Percentiles rank a stretch among this genome's conserved stretches.
These are phyloP conservation scores for Eulemur rubriventer DNA, from an alignment of 2,797 vertebrate species.

Conservation along the genomic window DNA sequence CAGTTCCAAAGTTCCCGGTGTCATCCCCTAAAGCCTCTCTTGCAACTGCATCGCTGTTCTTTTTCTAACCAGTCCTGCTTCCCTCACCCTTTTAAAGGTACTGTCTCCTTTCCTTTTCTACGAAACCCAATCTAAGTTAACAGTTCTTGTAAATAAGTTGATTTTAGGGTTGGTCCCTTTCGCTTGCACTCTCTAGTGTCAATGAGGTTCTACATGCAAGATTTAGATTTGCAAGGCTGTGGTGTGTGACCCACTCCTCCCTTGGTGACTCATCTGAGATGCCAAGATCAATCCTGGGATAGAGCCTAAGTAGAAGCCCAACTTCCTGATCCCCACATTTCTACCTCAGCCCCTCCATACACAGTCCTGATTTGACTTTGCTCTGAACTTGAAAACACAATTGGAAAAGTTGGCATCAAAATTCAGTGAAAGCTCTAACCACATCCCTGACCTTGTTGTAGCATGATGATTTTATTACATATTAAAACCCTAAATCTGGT, in stretches of 20 bases:
- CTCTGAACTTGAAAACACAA: not conserved
- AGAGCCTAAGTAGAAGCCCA: not conserved
- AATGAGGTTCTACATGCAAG: not conserved
- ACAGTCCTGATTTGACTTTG: not conserved
- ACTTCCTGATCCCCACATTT: not conserved
- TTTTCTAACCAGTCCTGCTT: not conserved
- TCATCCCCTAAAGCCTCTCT: not conserved
- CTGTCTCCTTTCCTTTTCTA: not conserved
- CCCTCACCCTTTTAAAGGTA: not conserved
- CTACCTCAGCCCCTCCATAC: not conserved
- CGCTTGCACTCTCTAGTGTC: not conserved
- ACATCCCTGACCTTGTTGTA: slow-evolving; percentile 11
- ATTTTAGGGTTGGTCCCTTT: not conserved
- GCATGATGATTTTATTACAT: slow-evolving; percentile 27
- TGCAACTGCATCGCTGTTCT: not conserved
- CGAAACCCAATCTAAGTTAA: not conserved
- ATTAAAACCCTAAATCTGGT: slow-evolving; percentile 17
- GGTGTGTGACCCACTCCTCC: not conserved
- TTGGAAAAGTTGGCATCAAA: not conserved
- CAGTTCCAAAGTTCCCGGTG: not conserved
- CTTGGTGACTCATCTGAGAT: not conserved
- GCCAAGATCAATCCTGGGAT: not conserved
- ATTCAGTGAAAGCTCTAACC: not conserved
- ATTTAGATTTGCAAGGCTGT: not conserved
- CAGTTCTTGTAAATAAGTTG: not conserved